Conservation (phyloP, 30 jellyfish, hydroid and myxozoan genomes). For the Pelagia noctiluca region DNA sequence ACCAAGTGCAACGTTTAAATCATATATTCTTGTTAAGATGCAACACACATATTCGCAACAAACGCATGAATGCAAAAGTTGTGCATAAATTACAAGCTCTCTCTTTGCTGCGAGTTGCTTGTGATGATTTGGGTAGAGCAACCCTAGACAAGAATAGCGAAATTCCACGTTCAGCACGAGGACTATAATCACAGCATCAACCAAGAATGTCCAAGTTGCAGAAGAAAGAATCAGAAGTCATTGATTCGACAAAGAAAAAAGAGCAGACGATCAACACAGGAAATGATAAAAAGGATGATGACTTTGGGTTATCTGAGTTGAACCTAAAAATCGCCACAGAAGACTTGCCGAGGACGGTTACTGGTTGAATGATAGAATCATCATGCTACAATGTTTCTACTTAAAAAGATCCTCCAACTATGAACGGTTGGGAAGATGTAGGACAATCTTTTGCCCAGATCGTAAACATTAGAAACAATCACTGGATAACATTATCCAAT, state of each 20-base stretch:
- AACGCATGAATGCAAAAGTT: constrained; percentile 14
- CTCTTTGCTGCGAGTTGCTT: background rate
- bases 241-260: background rate
- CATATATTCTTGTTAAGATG: constrained; percentile 5
- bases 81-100: constrained; percentile 3
- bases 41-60: constrained; percentile 50
- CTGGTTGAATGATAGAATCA: background rate
- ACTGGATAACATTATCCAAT: background rate
- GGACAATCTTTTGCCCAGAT: background rate
- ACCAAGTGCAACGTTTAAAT: background rate
- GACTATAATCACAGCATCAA: background rate
- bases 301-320: background rate
- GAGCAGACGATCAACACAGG: background rate
- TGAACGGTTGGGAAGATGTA: background rate
- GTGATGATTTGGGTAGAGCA: background rate
- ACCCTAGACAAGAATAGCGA: background rate
- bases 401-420: background rate
- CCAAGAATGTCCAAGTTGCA: background rate
- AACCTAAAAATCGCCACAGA: background rate
- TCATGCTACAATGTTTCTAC: background rate
- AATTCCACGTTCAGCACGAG: background rate
- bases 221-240: background rate
- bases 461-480: background rate
- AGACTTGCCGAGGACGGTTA: constrained; percentile 1
- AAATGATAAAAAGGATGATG: background rate